These are phyloP conservation scores for Pseudomyrmex dendroicus DNA, from an alignment of 1,140 invertebrate species.

Conservation along the genomic window DNA sequence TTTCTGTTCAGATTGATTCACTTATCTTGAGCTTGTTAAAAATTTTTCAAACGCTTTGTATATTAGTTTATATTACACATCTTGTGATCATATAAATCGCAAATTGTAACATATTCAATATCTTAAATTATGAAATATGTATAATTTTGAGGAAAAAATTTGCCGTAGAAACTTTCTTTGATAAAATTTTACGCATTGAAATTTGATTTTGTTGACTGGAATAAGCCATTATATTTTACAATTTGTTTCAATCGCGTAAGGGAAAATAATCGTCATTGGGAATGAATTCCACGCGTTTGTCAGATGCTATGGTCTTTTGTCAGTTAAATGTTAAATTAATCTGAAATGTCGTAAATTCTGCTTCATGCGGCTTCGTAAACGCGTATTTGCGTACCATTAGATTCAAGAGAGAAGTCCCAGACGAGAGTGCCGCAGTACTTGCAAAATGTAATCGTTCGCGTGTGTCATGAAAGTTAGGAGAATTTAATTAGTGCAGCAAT, in stretches of 20 bases:
- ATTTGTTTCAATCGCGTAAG: neutral
- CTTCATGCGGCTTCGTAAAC: slow-evolving; percentile 48
- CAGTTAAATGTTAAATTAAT: slow-evolving; percentile 55
- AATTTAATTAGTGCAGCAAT: slow-evolving; percentile 52
- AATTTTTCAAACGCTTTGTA: neutral
- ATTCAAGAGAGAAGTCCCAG: slow-evolving; percentile 46
- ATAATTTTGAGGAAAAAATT: neutral
- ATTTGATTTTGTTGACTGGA: neutral
- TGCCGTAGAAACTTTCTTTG: neutral
- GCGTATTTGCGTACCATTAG: slow-evolving; percentile 52
- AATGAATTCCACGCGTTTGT: neutral
- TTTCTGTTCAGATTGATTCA: too few species aligned
- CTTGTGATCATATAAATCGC: neutral
- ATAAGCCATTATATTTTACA: neutral
- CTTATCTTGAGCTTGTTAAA: neutral
- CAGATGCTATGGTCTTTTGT: neutral
- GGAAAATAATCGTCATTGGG: neutral
- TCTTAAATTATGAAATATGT: too few species aligned
- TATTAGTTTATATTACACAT: neutral
- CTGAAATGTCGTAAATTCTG: slow-evolving; percentile 56
- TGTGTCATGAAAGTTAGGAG: slow-evolving; percentile 49
- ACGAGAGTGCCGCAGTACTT: slow-evolving; percentile 21
- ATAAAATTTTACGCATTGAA: neutral
- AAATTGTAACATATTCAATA: neutral
- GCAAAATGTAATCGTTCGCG: slow-evolving; percentile 47